These are phyloP conservation scores for Collichthys lucidus DNA, from an alignment of 2,113 vertebrate genomes.

Conservation along the genomic window DNA sequence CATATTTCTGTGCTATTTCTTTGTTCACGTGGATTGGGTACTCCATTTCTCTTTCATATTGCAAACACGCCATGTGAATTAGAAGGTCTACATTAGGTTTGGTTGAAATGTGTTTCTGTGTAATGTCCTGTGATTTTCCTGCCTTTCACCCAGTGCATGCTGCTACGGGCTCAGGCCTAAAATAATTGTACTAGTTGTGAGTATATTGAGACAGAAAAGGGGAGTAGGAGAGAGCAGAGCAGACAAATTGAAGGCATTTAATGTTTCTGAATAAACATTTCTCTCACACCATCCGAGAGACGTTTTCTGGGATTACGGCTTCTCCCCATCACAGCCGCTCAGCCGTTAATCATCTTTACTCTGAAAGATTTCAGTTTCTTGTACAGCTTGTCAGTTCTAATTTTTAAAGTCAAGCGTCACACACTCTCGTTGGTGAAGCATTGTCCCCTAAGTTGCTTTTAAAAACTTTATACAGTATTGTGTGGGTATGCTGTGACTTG, in stretches of 20 bases:
- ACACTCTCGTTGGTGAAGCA: conserved; percentile 13
- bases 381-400: conserved; percentile 47
- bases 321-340: conserved; percentile 53
- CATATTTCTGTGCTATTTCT: not conserved
- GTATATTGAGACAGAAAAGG: not conserved
- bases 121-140: not conserved
- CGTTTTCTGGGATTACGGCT: conserved; percentile 52
- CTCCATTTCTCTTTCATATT: conserved; percentile 1
- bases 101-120: not conserved
- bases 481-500: not conserved
- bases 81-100: not conserved
- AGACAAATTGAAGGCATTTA: conserved; percentile 6
- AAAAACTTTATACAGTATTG: conserved; percentile 36
- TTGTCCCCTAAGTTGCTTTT: conserved; percentile 47
- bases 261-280: conserved; percentile 43
- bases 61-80: not conserved
- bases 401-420: conserved; percentile 58
- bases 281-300: conserved; percentile 18
- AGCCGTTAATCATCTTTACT: conserved; percentile 68
- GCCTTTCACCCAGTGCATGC: not conserved
- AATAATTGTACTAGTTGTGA: not conserved
- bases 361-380: conserved; percentile 59
- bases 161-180: not conserved
- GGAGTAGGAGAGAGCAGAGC: not conserved
- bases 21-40: not conserved